These are phyloP conservation scores for Xiphydria camelus DNA, from an alignment of 2,888 invertebrate species.

Conservation along the genomic window DNA sequence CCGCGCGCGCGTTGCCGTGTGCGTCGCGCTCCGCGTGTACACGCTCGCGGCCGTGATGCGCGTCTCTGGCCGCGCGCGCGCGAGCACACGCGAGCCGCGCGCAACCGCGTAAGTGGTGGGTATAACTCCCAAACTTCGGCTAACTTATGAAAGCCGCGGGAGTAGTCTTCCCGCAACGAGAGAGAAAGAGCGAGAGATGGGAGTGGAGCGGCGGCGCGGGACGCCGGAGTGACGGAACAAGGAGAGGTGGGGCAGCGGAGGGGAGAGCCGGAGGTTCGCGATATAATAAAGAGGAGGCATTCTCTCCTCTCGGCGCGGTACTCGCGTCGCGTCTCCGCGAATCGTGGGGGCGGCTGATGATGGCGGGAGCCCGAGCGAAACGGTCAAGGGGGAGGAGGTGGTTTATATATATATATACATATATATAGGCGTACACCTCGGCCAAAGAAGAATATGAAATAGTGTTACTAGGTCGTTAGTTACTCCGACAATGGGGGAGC, in stretches of 20 bases:
- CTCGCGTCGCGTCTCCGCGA: constrained; percentile 9
- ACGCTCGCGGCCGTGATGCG: too few relatives aligned
- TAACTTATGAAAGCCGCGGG: constrained; percentile 26
- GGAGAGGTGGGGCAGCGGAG: too few relatives aligned
- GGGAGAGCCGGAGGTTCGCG: too few relatives aligned
- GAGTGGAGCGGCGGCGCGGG: too few relatives aligned
- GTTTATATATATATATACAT: too few relatives aligned
- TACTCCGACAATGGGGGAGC: constrained; percentile 27
- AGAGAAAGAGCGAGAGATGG: background rate
- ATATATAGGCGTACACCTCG: too few relatives aligned
- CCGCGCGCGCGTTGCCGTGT: constrained; percentile 13
- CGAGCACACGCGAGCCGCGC: constrained; percentile 2
- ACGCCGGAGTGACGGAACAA: too few relatives aligned
- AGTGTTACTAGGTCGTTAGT: constrained; percentile 39
- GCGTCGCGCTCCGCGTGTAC: constrained; percentile 3
- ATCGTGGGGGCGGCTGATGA: constrained; percentile 16
- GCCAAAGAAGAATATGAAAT: constrained; percentile 31
- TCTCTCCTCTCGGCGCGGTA: background rate
- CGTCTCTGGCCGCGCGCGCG: constrained; percentile 12
- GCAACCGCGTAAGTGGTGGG: background rate
- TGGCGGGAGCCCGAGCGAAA: constrained; percentile 12
- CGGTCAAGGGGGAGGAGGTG: too few relatives aligned
- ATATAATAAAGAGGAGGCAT: constrained; percentile 16
- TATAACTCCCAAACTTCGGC: constrained; percentile 25
- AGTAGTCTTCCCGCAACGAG: constrained; percentile 17